Conservation (phyloP, 2,113 vertebrate genomes). For the Neolamprologus ventralis region DNA sequence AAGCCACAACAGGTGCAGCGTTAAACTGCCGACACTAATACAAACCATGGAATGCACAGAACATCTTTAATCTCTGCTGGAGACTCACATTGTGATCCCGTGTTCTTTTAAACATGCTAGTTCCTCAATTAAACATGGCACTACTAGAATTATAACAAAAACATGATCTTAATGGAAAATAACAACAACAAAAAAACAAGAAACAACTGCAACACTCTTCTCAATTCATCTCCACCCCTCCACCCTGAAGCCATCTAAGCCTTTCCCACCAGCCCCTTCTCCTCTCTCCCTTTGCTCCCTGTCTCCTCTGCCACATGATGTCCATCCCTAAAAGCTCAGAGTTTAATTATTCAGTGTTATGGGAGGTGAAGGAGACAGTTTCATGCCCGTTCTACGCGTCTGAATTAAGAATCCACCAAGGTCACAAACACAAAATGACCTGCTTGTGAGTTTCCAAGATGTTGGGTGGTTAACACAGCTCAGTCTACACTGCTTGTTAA, state of each 20-base stretch:
- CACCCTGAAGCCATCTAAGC: not conserved
- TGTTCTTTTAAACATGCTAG: not conserved
- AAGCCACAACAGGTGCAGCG: not conserved
- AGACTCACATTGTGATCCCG: not conserved
- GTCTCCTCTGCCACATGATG: not conserved
- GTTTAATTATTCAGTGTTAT: slow-evolving; percentile 16
- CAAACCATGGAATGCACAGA: not conserved
- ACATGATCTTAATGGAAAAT: not conserved
- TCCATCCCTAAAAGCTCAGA: not conserved
- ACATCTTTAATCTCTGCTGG: not conserved
- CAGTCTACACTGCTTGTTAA: not conserved
- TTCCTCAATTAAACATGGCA: not conserved
- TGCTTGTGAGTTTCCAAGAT: not conserved
- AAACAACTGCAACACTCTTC: not conserved
- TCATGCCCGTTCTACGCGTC: not conserved
- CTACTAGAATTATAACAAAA: not conserved
- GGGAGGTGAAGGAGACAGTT: not conserved
- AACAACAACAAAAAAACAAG: not conserved
- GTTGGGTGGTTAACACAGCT: not conserved
- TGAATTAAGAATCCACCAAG: not conserved
- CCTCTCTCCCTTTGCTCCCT: not conserved
- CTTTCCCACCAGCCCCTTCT: not conserved
- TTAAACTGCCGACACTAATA: not conserved
- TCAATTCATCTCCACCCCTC: not conserved
- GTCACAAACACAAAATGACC: not conserved